Base-by-base conservation (phyloP, 2,888 invertebrate genomes). In the Rhabditophanes sp. region DNA sequence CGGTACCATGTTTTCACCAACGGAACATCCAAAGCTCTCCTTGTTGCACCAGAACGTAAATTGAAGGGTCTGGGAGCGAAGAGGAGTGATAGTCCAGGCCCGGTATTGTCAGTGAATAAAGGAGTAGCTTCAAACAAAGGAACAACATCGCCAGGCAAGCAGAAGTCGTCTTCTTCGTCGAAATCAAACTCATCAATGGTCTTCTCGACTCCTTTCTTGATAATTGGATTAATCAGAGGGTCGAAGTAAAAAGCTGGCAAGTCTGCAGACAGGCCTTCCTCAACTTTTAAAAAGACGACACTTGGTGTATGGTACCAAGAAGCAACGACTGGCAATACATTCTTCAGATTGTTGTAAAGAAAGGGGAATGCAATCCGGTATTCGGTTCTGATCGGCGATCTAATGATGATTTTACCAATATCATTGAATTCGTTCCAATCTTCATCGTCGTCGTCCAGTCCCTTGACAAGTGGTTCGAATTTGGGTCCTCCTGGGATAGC, bases 351-450 rank as follows among this genome's bases (percentile, higher is more conserved):
- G 69, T 99, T 99, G 72, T 93, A 99, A 53, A 99, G 73, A 68
- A 90, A 96, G 0, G 96, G 93, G 69, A 96, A 99, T 1, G 96
- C 96, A 64, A 99, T 99, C 51, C 96, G 76, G 67, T 99, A 99
- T 68, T 99, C 96, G 0, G 96, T 99, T 44, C 96, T 75, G 50
- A 99, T 83, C 3, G 93, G 93, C 65, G 96, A 93, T 6, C 96
- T 75, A 53, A 99, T 96, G 46, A 99, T 99, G 57, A 99, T 93
- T 71, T 99, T 99, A 68, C 99, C 96, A 53, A 99, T 96, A 65
- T 99, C 96, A 71, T 99, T 99, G 65, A 99, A 99, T 70, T 99
- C 96, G 70, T 99, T 99, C 96, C 96, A 99, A 67, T 99, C 96
- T 71, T 99, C 96, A 71, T 99, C 96, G 2, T 84, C 80, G 40